A percentile compares a stretch with the other conserved stretches of the same genome.
Conservation (phyloP, 2,797 vertebrate species). For the Molossus molossus region DNA sequence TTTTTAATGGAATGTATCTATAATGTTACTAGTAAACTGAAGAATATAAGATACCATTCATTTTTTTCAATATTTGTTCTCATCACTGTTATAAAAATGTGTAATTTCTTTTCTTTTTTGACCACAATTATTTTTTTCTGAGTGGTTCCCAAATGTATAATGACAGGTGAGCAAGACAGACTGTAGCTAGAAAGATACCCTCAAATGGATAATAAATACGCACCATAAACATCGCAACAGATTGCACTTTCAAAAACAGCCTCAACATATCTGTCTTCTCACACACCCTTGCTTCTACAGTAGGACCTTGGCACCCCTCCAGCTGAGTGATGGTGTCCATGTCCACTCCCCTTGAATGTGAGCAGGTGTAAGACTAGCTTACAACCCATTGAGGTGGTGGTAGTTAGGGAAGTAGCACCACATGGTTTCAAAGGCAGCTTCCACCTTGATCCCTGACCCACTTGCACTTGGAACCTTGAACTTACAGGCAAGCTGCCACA, state of each 20-base stretch:
- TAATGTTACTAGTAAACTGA: conserved; percentile 40
- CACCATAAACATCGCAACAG: conserved; percentile 32
- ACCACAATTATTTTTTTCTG: conserved; percentile 36
- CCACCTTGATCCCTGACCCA: background rate
- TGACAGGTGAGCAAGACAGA: conserved; percentile 49
- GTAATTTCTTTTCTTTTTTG: conserved; percentile 47
- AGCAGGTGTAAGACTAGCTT: background rate
- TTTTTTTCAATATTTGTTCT: conserved; percentile 70
- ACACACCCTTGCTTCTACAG: background rate
- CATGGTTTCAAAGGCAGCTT: background rate
- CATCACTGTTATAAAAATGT: conserved; percentile 33
- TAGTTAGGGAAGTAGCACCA: background rate
- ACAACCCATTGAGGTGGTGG: background rate
- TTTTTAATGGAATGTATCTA: conserved; percentile 62
- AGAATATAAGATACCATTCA: conserved; percentile 33
- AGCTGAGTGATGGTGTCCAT: background rate
- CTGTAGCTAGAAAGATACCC: conserved; percentile 38
- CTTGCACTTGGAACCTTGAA: background rate
- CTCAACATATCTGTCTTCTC: background rate
- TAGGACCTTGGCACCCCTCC: background rate
- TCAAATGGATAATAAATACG: conserved; percentile 37
- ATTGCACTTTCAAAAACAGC: conserved; percentile 56
- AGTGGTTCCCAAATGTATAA: conserved; percentile 57
- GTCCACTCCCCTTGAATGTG: background rate
- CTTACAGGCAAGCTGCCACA: background rate